Percentiles rank a stretch among this genome's conserved stretches.
phyloP scores from a whole-genome alignment of 1,140 invertebrate species.

The Adoxophyes honmai region DNA sequence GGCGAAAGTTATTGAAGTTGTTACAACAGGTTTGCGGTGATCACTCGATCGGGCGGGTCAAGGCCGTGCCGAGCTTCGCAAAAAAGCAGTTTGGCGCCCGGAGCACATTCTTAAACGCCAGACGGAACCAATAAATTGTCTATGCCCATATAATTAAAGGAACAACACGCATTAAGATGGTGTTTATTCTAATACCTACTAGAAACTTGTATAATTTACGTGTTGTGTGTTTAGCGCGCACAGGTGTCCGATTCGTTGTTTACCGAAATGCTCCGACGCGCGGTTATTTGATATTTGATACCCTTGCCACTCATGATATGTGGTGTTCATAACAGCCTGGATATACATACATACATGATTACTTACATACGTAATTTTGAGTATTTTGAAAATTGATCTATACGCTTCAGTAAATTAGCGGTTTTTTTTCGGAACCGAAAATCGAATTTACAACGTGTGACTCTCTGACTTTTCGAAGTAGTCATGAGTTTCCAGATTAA shows the following conservation, averaged over 20 bases:
- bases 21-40: slow-evolving; percentile 58
- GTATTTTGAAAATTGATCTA: no score
- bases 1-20: slow-evolving; percentile 64
- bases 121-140: slow-evolving; percentile 54
- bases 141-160: slow-evolving; percentile 33
- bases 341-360: no score
- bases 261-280: neutral
- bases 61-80: slow-evolving; percentile 46
- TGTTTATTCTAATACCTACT: slow-evolving; percentile 19
- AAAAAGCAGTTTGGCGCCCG: slow-evolving; percentile 59
- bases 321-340: no score
- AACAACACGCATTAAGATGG: neutral
- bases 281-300: neutral
- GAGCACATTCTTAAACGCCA: slow-evolving; percentile 46
- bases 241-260: slow-evolving; percentile 33
- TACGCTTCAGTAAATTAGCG: no score
- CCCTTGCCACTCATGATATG: neutral
- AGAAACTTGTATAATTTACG: slow-evolving; percentile 29
- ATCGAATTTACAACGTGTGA: no score
- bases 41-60: slow-evolving; percentile 44
- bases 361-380: no score
- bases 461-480: no score
- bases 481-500: no score
- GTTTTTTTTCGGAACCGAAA: no score
- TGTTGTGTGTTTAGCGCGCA: slow-evolving; percentile 18